Evolutionary conservation across 2,888 invertebrate genomes (phyloP), one percentile per base, ranked within the genome.

Genomic region (Chorisops tibialis): DNA sequence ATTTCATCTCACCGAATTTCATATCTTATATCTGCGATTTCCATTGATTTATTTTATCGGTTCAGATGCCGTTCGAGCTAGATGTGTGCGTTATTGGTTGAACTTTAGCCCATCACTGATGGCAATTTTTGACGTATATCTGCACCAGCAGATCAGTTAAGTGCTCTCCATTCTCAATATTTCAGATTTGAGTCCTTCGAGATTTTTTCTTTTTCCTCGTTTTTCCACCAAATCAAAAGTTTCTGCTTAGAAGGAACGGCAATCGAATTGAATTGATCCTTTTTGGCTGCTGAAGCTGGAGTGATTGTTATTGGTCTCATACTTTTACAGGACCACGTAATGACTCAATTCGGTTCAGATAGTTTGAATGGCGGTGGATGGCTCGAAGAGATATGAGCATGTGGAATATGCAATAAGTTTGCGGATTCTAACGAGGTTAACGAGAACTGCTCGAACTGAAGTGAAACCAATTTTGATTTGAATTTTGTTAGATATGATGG

Each of bases 231-330:
- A 43, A 37, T 56, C 45, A 19, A 56, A 56, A 56, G 45, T 56
- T 56, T 24, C 30, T 24, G 24, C 22, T 37, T 43, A 11, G 16
- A 30, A 5, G 30, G 30, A 30, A 30, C 30, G 30, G 56, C 45
- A 56, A 56, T 56, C 56, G 30, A 56, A 45, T 30, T 43, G 56
- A 56, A 56, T 56, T 19, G 41, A 41, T 41, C 37, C 24, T 43
- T 35, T 3, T 43, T 43, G 5, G 9, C 7, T 7, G 30, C 30
- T n/a, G n/a, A n/a, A n/a, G 30, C 30, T 30, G 30, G 56, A 56
- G 43, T 56, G 56, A 56, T 56, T 56, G 56, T 56, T 56, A 56
- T 56, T 56, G 56, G 45, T 30, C 56, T 56, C 56, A 56, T 56
- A 35, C 43, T 56, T 54, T 43, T 21, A 30, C 30, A 11, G 43